Percentiles rank a stretch among this genome's conserved stretches.
Evolutionary conservation across 2,797 vertebrate species (phyloP).

Genomic region (Paguma larvata): DNA sequence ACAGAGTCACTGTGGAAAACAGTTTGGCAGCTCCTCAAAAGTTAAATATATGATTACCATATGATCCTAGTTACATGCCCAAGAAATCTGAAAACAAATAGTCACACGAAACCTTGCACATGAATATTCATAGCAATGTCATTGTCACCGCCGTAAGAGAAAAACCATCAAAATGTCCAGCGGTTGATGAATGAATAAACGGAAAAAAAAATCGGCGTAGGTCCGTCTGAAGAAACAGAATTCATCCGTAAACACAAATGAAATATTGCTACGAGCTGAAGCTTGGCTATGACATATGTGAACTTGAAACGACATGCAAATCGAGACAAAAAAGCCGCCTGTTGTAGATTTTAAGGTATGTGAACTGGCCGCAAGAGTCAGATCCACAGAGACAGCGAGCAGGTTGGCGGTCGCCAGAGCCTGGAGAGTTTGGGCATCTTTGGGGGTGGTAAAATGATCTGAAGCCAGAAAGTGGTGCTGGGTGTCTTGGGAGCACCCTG

Average conservation of each 20-base stretch:
- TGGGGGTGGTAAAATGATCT: neutral
- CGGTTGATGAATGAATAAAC: neutral
- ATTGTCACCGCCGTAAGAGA: neutral
- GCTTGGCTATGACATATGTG: neutral
- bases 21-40: neutral
- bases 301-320: neutral
- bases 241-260: neutral
- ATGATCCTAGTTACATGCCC: neutral
- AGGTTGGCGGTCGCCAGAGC: too few relatives aligned
- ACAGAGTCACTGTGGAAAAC: neutral
- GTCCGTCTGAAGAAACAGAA: neutral
- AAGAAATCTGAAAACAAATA: neutral
- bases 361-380: neutral
- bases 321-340: neutral
- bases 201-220: neutral
- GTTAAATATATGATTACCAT: neutral
- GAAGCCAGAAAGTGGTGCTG: too few relatives aligned
- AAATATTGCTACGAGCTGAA: neutral
- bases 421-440: neutral
- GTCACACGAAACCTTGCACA: neutral
- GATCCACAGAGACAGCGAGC: neutral
- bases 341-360: neutral
- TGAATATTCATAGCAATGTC: neutral
- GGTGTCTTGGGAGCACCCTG: neutral
- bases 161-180: neutral